These are phyloP conservation scores for Rafetus swinhoei DNA, from an alignment of 2,113 vertebrate genomes.

Conservation along the genomic window DNA sequence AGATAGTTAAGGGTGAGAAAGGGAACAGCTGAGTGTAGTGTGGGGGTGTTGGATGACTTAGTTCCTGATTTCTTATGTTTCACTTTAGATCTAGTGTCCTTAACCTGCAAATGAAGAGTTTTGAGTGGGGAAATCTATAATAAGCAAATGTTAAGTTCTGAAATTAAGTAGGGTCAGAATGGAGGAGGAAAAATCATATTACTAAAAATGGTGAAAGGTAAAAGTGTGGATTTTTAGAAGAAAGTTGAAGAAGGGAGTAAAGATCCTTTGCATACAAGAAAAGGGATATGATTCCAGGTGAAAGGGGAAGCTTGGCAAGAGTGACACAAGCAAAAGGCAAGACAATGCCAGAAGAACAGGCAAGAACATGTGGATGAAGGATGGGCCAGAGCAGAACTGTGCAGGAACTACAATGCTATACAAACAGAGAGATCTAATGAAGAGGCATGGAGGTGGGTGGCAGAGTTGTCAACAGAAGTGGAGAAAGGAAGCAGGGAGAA, in stretches of 20 bases:
- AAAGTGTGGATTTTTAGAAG: background rate
- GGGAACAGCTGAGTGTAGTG: background rate
- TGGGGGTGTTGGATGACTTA: background rate
- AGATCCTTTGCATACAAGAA: background rate
- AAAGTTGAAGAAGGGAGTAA: background rate
- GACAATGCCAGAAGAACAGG: background rate
- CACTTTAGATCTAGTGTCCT: background rate
- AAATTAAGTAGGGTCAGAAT: background rate
- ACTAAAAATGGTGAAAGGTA: background rate
- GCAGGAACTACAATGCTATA: background rate
- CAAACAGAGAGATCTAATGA: background rate
- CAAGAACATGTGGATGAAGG: background rate
- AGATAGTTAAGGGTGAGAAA: background rate
- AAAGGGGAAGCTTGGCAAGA: background rate
- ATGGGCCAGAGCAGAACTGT: background rate
- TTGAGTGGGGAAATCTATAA: background rate
- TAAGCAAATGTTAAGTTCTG: background rate
- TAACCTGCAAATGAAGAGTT: background rate
- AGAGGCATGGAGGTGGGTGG: background rate
- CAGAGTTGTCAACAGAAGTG: background rate
- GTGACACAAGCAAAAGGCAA: background rate
- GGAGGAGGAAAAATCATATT: background rate
- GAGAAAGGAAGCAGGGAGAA: background rate
- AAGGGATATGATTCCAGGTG: background rate
- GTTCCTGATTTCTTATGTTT: background rate